These are phyloP conservation scores for Harpalus rubripes DNA, from an alignment of 2,888 invertebrate species.

Conservation along the genomic window DNA sequence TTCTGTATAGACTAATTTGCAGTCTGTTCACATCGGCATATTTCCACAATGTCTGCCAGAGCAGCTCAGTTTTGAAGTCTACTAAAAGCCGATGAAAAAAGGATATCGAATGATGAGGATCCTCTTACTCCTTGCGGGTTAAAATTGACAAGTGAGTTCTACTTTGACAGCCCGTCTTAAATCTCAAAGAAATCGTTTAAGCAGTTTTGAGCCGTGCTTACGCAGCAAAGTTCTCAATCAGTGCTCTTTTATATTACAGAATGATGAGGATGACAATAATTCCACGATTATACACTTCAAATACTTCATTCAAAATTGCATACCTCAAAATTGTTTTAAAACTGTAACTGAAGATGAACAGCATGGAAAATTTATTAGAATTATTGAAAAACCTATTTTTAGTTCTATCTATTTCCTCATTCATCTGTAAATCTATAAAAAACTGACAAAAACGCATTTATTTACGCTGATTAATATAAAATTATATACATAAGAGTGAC, in stretches of 20 bases:
- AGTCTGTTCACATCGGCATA: neutral
- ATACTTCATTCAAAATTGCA: neutral
- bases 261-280: constrained; percentile 4
- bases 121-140: constrained; percentile 37
- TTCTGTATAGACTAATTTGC: constrained; percentile 2
- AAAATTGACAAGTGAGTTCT: constrained; percentile 46
- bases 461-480: too few relatives aligned
- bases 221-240: constrained; percentile 31
- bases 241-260: neutral
- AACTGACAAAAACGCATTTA: too few relatives aligned
- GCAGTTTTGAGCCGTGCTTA: constrained; percentile 41
- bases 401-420: too few relatives aligned
- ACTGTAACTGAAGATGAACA: too few relatives aligned
- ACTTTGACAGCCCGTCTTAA: constrained; percentile 46
- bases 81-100: constrained; percentile 16
- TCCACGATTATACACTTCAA: neutral
- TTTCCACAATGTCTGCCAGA: neutral
- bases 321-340: too few relatives aligned
- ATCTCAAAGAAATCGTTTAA: constrained; percentile 49
- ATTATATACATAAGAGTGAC: too few relatives aligned
- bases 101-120: constrained; percentile 32
- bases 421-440: too few relatives aligned
- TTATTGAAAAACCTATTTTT: too few relatives aligned
- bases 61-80: neutral
- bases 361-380: too few relatives aligned